Evolutionary conservation across 2,888 invertebrate species (phyloP), one percentile per base, ranked within the genome.

Genomic region (Lasioglossum lativentre): DNA sequence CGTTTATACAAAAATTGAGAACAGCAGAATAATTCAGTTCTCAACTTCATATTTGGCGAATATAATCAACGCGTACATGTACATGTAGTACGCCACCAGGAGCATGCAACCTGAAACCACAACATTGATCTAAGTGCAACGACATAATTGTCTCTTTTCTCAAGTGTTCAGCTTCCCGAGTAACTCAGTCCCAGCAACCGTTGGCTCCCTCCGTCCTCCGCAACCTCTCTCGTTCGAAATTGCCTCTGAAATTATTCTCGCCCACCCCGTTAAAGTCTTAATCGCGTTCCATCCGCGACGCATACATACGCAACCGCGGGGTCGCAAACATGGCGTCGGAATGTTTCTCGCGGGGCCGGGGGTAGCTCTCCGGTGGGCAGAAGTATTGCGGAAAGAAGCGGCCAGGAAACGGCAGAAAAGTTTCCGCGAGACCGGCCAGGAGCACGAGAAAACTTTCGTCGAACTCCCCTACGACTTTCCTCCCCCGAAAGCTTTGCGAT

Each of bases 401-500:
- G 40, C 45, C 52, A 38, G 85, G 84, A 88, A 72, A 72, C 72
- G 56, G 63, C 30, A 34, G 70, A 38, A 80, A 85, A 86, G 47
- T 75, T 80, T 80, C 70, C 45, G 47, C 34, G 72, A 45, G 45
- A 73, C 45, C 73, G 73, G 59, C 59, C 52, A 73, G 52, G 56
- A 56, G 38, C 70, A 52, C 40, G 77, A 45, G 45, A 52, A 81
- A 70, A 77, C 40, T 82, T 82, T 76, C 63, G 77, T 59, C 34
- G 30, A 78, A 73, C 66, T 72, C 63, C 71, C 19, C 14, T 59
- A 68, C 72, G 80, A 90, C 87, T 90, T 90, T 89, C 83, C 81
- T 72, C 47, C 83, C 82, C 74, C 34, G 40, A 78, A 56, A 78
- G 75, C 78, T 80, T 87, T 86, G 79, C 87, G 90, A 90, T 90